Percentiles rank a stretch among this genome's conserved stretches.
These are phyloP conservation scores for Tipula helvola DNA, from an alignment of 2,888 invertebrate genomes.

Conservation along the genomic window DNA sequence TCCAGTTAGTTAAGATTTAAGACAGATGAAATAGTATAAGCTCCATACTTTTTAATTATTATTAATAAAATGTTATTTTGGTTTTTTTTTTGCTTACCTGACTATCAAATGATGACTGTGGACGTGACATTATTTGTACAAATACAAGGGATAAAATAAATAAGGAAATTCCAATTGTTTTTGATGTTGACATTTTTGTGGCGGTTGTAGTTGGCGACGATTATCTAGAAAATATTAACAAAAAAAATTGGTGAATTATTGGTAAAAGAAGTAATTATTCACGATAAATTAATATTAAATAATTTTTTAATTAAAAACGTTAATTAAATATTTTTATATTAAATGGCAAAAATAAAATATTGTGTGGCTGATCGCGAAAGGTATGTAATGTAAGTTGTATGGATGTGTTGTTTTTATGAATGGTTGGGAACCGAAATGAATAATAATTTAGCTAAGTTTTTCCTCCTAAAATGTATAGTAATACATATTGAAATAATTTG, in stretches of 20 bases:
- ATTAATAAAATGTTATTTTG: neutral
- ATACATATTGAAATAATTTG: too few relatives aligned
- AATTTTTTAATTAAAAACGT: too few relatives aligned
- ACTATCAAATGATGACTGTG: constrained; percentile 9
- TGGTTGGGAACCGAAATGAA: too few relatives aligned
- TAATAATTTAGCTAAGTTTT: too few relatives aligned
- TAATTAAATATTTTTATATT: too few relatives aligned
- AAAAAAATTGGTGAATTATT: neutral
- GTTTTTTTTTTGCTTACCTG: neutral
- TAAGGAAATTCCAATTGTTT: neutral
- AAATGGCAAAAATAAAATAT: too few relatives aligned
- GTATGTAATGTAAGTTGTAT: too few relatives aligned
- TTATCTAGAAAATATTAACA: neutral
- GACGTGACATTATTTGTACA: neutral
- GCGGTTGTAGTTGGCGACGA: neutral
- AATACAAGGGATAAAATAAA: neutral
- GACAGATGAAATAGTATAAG: neutral
- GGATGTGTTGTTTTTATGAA: too few relatives aligned
- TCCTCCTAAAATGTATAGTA: too few relatives aligned
- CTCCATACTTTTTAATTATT: neutral
- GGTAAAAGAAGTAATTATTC: neutral
- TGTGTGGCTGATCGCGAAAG: too few relatives aligned
- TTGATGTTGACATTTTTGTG: neutral
- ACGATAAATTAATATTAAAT: neutral
- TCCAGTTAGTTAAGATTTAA: neutral